Evolutionary conservation across 2,113 vertebrate genomes (phyloP), one percentile per base, ranked within the genome.

Genomic region (Triplophysa tibetana): DNA sequence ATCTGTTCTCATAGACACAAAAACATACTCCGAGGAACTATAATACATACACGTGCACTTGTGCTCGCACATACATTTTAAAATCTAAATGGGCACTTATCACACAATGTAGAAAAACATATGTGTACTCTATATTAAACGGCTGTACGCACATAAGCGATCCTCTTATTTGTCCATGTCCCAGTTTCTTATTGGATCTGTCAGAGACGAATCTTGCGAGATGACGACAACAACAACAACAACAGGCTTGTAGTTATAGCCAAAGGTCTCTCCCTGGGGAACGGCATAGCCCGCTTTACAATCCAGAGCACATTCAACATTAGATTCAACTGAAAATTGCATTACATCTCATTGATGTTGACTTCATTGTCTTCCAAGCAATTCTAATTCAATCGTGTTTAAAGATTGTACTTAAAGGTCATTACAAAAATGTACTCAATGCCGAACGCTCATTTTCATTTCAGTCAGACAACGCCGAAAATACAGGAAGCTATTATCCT

Each of bases 301-400:
- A 75, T 68, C 78, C 65, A 75, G 82, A 62, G 48, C 58, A 52
- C 74, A 81, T 80, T 60, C 81, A 81, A n/a, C n/a, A 75, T 86
- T 86, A 84, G 84, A 84, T 85, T 80, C 77, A 69, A 74, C 72
- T 81, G 82, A 84, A 52, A 86, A 82, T 85, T 54, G 38, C 80
- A 81, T 85, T 88, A 78, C 83, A 84, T 83, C 73, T 85, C 83
- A 83, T 77, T 82, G 87, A 85, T 65, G 74, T 65, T 62, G 77
- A 29, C 23, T 84, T 86, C 64, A 87, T 87, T 84, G 79, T 48
- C 62, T 67, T 43, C 65, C 41, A 50, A 73, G 75, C 76, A 64
- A 68, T 81, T 60, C 68, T 68, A 29, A 69, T 83, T 64, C 80
- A 79, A 85, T 85, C 69, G 79, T 56, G 68, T 78, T 80, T 79